Percentiles rank a stretch among this genome's conserved stretches.
Evolutionary conservation across 2,113 vertebrate genomes (phyloP).

Genomic region (Paratilapia polleni): DNA sequence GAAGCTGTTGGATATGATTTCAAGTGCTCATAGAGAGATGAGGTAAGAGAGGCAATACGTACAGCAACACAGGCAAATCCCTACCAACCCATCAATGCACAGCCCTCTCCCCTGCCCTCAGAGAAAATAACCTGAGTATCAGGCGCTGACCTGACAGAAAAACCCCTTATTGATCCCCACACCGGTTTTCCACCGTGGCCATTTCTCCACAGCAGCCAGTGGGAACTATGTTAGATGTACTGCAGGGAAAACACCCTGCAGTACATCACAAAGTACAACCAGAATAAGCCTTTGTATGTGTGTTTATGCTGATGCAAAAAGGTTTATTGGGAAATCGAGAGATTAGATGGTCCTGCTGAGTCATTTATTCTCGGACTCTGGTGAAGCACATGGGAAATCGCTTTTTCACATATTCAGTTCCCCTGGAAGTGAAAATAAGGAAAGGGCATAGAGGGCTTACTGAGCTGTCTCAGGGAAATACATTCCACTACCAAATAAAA

Average conservation of each 20-base stretch:
- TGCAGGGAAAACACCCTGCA: not conserved
- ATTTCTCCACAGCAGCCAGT: constrained; percentile 37
- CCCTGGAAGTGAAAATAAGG: constrained; percentile 25
- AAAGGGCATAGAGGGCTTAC: not conserved
- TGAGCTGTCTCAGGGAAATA: constrained; percentile 15
- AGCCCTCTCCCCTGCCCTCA: not conserved
- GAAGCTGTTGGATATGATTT: constrained; percentile 47
- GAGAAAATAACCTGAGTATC: constrained; percentile 75
- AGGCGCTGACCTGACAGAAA: constrained; percentile 74
- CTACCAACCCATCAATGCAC: not conserved
- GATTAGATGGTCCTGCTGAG: constrained; percentile 57
- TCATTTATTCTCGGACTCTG: constrained; percentile 40
- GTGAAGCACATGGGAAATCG: constrained; percentile 37
- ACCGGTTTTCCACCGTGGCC: constrained; percentile 47
- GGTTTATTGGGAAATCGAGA: constrained; percentile 30
- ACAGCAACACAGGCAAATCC: constrained; percentile 12
- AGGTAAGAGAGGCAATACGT: constrained; percentile 50
- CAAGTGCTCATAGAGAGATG: constrained; percentile 45
- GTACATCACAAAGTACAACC: no score
- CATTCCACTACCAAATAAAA: constrained; percentile 13
- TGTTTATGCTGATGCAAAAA: constrained; percentile 19
- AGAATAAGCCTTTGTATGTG: constrained; percentile 1
- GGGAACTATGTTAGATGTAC: constrained; percentile 47
- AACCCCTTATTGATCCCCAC: constrained; percentile 78
- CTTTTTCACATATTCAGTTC: constrained; percentile 40